Evolutionary conservation across 2,113 vertebrate genomes (phyloP).

Genomic region (Onychorhynchus coronatus): DNA sequence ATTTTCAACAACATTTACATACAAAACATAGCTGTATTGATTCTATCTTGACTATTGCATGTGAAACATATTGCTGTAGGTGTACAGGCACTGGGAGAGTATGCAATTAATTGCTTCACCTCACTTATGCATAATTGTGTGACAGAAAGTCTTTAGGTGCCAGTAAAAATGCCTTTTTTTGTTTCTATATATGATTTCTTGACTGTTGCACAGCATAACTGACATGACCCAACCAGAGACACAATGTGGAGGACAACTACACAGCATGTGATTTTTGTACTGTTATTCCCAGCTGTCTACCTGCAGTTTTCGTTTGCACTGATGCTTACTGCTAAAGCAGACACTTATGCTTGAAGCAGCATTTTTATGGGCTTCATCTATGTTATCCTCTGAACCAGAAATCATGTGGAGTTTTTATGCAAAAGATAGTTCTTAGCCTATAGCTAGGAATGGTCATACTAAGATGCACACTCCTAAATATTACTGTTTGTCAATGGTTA

Average conservation of each 20-base stretch:
- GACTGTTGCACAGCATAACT: neutral
- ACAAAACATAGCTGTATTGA: neutral
- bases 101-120: constrained; percentile 6
- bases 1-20: neutral
- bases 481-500: neutral
- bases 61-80: neutral
- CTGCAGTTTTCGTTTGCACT: neutral
- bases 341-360: constrained; percentile 6
- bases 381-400: neutral
- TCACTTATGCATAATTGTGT: neutral
- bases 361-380: neutral
- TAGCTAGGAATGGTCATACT: neutral
- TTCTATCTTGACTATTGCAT: neutral
- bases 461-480: neutral
- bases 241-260: neutral
- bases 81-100: neutral
- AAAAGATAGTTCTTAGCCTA: neutral
- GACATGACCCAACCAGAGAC: neutral
- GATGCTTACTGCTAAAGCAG: neutral
- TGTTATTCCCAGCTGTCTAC: neutral
- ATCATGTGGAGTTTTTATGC: neutral
- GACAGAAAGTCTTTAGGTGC: neutral
- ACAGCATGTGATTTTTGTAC: neutral
- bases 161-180: neutral
- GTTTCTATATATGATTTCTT: neutral